A percentile compares a stretch with the other conserved stretches of the same genome.
These are phyloP conservation scores for Hemiscyllium ocellatum DNA, from an alignment of 2,113 vertebrate genomes.

Conservation along the genomic window DNA sequence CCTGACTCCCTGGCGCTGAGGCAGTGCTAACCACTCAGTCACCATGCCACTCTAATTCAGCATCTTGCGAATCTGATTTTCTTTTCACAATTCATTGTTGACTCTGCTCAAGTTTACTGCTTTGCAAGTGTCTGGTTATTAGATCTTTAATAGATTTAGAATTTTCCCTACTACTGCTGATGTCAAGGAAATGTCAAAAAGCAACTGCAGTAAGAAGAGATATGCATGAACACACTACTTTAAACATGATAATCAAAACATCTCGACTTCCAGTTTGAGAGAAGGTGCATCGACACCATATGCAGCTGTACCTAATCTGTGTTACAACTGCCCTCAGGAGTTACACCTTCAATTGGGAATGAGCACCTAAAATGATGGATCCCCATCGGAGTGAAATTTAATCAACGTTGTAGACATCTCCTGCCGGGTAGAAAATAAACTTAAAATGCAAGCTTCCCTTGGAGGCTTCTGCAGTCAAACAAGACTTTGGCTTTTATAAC, in stretches of 20 bases:
- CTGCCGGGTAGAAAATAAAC: constrained; percentile 5
- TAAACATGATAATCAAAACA: neutral
- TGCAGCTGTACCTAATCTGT: neutral
- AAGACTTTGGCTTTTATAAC: neutral
- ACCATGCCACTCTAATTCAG: no score
- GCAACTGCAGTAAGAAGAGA: no score
- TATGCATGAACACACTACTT: no score
- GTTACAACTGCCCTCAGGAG: neutral
- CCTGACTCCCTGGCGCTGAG: no score
- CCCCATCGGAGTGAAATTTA: neutral
- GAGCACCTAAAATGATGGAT: neutral
- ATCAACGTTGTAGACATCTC: neutral
- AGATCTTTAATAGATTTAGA: no score
- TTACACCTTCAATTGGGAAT: neutral
- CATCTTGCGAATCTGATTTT: no score
- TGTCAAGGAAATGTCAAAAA: no score
- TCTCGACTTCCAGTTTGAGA: neutral
- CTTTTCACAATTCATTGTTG: no score
- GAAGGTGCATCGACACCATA: neutral
- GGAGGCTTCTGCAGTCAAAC: neutral
- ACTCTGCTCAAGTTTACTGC: no score
- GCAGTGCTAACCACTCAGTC: no score
- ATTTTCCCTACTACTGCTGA: no score
- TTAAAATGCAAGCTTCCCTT: neutral
- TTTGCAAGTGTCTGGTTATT: no score